Base-by-base conservation (phyloP, 2,888 invertebrate species). In the Venusia cambrica region DNA sequence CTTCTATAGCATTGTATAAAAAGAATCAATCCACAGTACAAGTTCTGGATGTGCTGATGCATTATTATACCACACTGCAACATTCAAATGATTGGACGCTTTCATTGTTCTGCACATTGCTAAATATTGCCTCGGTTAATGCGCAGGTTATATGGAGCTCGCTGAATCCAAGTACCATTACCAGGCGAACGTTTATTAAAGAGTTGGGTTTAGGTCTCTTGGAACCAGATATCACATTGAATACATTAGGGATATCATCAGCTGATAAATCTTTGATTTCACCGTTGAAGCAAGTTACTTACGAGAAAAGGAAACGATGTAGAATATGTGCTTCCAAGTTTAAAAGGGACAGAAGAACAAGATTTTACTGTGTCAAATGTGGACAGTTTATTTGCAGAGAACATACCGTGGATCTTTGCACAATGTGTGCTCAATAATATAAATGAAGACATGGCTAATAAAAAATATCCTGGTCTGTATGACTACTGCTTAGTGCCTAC, bases 41-140 rank as follows among this genome's bases (percentile, higher is more conserved):
- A 65, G 77, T 85, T 4, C 43, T 78, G 4, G 78, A 81, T 54
- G 80, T 87, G 4, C 49, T 87, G 4, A 81, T 83, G 73, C 71
- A 80, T 57, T 80, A 80, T 51, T 87, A 87, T 38, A 84, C 84
- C 0, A 79, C 84, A 2, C 69, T 78, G 70, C 78, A 83, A 35
- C 64, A 74, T 35, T 74, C 76, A n/a, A 83, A 84, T 43, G 70
- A 78, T 45, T 87, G 87, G 87, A 73, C 76, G 0, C 43, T 81
- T 3, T 74, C 83, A 2, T 48, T 87, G 37, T 85, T 87, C 46
- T 84, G 78, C 35, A 75, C 75, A 12, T 45, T 87, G 29, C 56
- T 87, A 5, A 85, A 87, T 42, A 74, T 87, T 50, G 83, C 85
- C 1, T 66, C 80, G 0, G 58, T 87, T 0, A 87, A 85, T 49